Evolutionary conservation across 23 tunicate genomes (phyloP).

Genomic region (Aplidium turbinatum): DNA sequence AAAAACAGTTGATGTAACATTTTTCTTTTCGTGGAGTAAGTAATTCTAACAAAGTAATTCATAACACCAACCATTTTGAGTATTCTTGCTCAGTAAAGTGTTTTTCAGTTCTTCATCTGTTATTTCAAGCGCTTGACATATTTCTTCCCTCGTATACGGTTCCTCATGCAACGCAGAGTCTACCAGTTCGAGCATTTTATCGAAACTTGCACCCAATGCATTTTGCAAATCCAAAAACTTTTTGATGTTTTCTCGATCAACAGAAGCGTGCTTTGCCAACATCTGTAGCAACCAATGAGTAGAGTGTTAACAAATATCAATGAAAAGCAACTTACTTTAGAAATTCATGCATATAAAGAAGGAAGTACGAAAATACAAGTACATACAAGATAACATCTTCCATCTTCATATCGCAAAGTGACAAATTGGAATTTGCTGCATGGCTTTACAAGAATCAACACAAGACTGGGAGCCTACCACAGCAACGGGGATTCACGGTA

Average conservation of each 20-base stretch:
- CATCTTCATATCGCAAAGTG: too few species aligned
- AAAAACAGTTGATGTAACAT: too few species aligned
- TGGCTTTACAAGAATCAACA: too few species aligned
- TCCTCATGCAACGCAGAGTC: constrained; percentile 48
- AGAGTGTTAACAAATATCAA: too few species aligned
- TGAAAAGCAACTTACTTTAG: too few species aligned
- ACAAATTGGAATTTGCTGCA: too few species aligned
- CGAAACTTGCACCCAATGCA: constrained; percentile 29
- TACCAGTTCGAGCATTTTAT: constrained; percentile 57
- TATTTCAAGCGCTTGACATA: constrained; percentile 59
- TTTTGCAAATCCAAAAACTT: constrained; percentile 69
- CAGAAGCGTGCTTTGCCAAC: constrained; percentile 49
- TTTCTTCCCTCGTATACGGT: constrained; percentile 50
- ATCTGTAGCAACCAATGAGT: constrained; percentile 52
- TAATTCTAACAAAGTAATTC: too few species aligned
- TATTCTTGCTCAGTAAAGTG: constrained; percentile 60
- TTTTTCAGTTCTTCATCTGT: constrained; percentile 54
- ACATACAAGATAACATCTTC: too few species aligned
- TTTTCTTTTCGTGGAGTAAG: background rate
- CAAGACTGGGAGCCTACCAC: too few species aligned
- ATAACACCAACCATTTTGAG: constrained; percentile 58
- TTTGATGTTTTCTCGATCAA: constrained; percentile 40
- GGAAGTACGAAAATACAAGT: too few species aligned
- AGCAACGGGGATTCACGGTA: too few species aligned
- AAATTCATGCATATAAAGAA: too few species aligned